Conservation (phyloP, 1,140 invertebrate species). For the Caenorhabditis latens region DNA sequence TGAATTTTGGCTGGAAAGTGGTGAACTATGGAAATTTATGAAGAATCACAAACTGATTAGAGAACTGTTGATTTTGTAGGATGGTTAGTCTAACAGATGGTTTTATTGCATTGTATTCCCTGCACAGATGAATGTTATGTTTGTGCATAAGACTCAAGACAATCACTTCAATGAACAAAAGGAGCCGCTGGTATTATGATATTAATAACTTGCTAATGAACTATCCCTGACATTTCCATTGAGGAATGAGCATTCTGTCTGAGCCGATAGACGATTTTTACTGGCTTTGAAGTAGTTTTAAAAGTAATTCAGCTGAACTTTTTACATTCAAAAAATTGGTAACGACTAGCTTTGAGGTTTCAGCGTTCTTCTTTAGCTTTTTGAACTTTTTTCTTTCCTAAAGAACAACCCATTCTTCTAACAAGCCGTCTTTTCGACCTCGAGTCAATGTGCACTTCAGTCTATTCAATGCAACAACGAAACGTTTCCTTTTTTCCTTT, state of each 20-base stretch:
- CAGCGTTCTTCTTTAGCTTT: not conserved
- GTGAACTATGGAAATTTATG: slow-evolving; percentile 27
- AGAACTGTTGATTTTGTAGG: not conserved
- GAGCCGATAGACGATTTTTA: too few relatives aligned
- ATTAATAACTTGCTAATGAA: slow-evolving; percentile 1
- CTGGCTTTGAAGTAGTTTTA: not conserved
- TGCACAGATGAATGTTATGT: too few relatives aligned
- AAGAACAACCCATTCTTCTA: not conserved
- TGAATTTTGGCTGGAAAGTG: not conserved
- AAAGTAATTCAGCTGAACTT: too few relatives aligned
- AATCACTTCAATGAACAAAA: not conserved
- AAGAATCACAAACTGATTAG: slow-evolving; percentile 42
- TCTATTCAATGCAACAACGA: slow-evolving; percentile 25
- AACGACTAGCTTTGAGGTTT: too few relatives aligned
- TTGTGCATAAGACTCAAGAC: too few relatives aligned
- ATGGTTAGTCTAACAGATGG: not conserved
- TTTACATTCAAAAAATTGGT: too few relatives aligned
- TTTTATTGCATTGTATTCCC: too few relatives aligned
- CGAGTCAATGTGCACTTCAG: slow-evolving; percentile 11
- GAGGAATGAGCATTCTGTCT: not conserved
- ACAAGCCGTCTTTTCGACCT: slow-evolving; percentile 18
- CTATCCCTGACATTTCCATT: not conserved
- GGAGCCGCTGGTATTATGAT: slow-evolving; percentile 8
- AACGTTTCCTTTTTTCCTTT: not conserved
- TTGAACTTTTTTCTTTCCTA: not conserved